Evolutionary conservation across 2,888 invertebrate genomes (phyloP), one percentile per base, ranked within the genome.

Genomic region (Pycnomerus fuliginosus): DNA sequence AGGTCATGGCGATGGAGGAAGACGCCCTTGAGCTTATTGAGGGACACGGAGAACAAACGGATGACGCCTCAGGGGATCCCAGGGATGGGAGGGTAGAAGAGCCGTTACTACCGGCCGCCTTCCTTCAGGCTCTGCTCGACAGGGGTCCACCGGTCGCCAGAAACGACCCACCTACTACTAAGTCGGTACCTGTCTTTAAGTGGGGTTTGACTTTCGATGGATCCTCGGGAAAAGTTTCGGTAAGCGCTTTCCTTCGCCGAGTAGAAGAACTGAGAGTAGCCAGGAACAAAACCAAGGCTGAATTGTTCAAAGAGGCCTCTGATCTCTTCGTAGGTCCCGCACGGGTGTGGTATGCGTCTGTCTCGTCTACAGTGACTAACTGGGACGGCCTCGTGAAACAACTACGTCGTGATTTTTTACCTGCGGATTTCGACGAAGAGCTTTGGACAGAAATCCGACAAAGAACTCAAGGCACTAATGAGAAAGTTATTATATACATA

Each of bases 391-490:
- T 46, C 7, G 40, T 34, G 4, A 25, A n/a, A 8, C 29, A 20
- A 14, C 30, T 48, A 16, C 20, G 46, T 10, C 28, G 43, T 17
- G 46, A 49, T 14, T 58, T 51, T 36, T 44, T 37, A 28, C 50
- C 49, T 1, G 12, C 29, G 2, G 48, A 55, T 31, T 55, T 58
- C 30, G 51, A 55, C 25, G 48, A 56, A 13, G 39, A 33, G 10
- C 39, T 59, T 8, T 45, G 51, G 4, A 52, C 58, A n/a, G 57
- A 59, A 33, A 52, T 58, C 14, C 24, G 40, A 4, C 25, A 33
- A 11, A 35, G 60, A 2, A 52, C 52, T 1, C 61, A 62, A 34
- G 54, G 59, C 7, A 27, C 48, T 3, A 44, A 56, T 16, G 60
- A 62, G 38, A 30, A 47, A 3, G 47, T 55, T 16, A 46, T 42